Base-by-base conservation (phyloP, 1,140 invertebrate species). In the Aleiodes sp. region DNA sequence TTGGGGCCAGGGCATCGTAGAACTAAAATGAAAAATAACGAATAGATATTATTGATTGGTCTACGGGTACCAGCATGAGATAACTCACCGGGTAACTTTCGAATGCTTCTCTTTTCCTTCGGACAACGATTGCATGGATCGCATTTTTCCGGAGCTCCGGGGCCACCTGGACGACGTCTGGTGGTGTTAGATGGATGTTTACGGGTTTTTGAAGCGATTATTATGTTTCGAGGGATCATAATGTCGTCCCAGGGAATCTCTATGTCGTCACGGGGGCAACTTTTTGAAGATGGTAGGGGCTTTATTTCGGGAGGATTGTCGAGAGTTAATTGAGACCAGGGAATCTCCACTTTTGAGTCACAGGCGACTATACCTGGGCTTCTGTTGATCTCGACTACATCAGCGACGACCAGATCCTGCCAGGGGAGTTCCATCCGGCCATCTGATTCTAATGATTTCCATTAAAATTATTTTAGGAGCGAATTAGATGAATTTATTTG, bases 211-310 rank as follows among this genome's bases (percentile, higher is more conserved):
- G 66, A 63, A 0, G 73, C 3, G 4, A 83, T 78, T 10, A 79
- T 19, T 9, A 82, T 72, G 63, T 81, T 79, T 6, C 26, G 35
- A 1, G 81, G 78, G 52, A 82, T 56, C 35, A 82, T 64, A 28
- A 84, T 78, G 9, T 80, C 75, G 3, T 79, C 66, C 82, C 81
- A 82, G 4, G 82, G 82, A 12, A 83, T 80, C 61, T 83, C 81
- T 0, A 83, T 70, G 9, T 78, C 73, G 16, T 81, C 72, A 4
- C 64, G 19, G 1, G 9, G 6, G 16, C 75, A 79, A 6, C 10
- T 60, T 56, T 74, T 46, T 1, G 75, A 66, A 24, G 76, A 60
- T 1, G 37, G 31, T 0, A 65, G 10, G 19, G 74, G 56, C 14
- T 67, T 60, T 62, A 82, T 79, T 41, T 70, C 29, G 2, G 76